phyloP scores from a whole-genome alignment of 2,113 vertebrate species.

The Perognathus longimembris region DNA sequence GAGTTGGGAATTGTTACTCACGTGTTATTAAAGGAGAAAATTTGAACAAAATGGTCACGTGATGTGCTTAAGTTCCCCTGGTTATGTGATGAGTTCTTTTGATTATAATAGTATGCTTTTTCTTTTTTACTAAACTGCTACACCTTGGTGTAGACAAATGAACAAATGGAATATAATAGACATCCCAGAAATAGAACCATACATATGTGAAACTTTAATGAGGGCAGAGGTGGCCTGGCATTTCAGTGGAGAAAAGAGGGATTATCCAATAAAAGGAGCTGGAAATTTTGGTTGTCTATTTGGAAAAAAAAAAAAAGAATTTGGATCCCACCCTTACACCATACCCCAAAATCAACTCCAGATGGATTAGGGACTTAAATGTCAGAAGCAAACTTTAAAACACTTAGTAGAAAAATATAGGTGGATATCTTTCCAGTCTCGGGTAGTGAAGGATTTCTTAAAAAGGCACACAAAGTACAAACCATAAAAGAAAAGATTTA shows the following conservation, averaged over 20 bases:
- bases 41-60: background rate
- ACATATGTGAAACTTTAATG: slow-evolving; percentile 57
- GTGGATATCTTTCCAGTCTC: slow-evolving; percentile 71
- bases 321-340: slow-evolving; percentile 78
- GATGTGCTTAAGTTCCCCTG: background rate
- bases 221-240: slow-evolving; percentile 65
- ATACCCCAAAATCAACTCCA: slow-evolving; percentile 80
- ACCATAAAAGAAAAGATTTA: slow-evolving; percentile 67
- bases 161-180: background rate
- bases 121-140: background rate
- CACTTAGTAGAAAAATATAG: slow-evolving; percentile 79
- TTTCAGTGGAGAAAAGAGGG: slow-evolving; percentile 70
- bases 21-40: background rate
- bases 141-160: slow-evolving; percentile 11
- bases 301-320: slow-evolving; percentile 80
- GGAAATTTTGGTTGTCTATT: slow-evolving; percentile 80
- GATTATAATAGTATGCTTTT: background rate
- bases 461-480: slow-evolving; percentile 57
- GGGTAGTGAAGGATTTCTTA: slow-evolving; percentile 68
- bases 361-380: slow-evolving; percentile 80
- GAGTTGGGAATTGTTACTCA: background rate
- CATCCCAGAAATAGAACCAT: slow-evolving; percentile 33
- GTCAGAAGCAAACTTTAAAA: slow-evolving; percentile 81
- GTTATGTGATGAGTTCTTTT: background rate
- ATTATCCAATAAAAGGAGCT: slow-evolving; percentile 80